phyloP scores from a whole-genome alignment of 2,797 vertebrate genomes.

The Chromobotia macracanthus region DNA sequence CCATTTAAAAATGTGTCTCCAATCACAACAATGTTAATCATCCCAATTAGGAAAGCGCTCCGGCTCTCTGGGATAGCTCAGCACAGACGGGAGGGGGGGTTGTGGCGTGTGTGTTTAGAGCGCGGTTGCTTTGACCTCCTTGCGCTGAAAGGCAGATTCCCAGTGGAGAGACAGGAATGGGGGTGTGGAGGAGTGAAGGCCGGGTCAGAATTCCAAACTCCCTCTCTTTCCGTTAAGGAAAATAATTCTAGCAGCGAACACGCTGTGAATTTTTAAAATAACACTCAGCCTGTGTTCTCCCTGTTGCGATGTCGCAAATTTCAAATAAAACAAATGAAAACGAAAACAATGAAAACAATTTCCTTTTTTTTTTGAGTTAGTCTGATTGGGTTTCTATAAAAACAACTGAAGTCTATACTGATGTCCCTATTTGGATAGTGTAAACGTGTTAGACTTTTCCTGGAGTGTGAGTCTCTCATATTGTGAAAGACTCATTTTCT shows the following conservation, averaged over 20 bases:
- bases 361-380: not conserved
- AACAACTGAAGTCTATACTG: not conserved
- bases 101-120: constrained; percentile 59
- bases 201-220: constrained; percentile 64
- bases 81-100: constrained; percentile 48
- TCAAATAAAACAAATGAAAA: no score
- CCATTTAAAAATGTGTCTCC: constrained; percentile 54
- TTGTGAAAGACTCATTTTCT: constrained; percentile 32
- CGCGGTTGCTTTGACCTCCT: constrained; percentile 62
- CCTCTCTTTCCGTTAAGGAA: constrained; percentile 42
- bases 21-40: constrained; percentile 64
- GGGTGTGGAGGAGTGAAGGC: constrained; percentile 56
- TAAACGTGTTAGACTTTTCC: constrained; percentile 9
- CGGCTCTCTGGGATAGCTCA: constrained; percentile 64
- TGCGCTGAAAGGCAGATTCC: constrained; percentile 67
- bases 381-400: not conserved
- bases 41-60: constrained; percentile 66
- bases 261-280: constrained; percentile 64
- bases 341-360: no score
- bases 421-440: constrained; percentile 28
- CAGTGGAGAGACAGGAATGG: constrained; percentile 63
- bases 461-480: not conserved
- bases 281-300: constrained; percentile 31
- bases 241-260: constrained; percentile 49
- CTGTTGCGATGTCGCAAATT: not conserved